Base-by-base conservation (phyloP, 1,140 invertebrate species). In the Epicauta chinensis region DNA sequence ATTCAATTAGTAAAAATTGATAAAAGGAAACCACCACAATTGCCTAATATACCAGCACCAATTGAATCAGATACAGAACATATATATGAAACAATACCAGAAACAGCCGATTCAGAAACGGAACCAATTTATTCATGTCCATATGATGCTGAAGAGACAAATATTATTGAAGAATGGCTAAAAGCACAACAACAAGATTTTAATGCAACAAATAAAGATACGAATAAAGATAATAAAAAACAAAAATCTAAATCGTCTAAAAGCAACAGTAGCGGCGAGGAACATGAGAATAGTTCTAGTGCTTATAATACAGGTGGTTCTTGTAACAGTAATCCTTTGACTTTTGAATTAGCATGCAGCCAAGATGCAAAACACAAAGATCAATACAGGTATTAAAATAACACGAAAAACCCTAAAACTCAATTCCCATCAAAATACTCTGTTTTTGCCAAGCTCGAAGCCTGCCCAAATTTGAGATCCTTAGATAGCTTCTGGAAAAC, bases 221-320 rank as follows among this genome's bases (percentile, higher is more conserved):
- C n/a, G 16, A 56, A 35, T 12, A 57, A 64, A 51, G 58, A 49
- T 32, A 60, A 62, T 35, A 60, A 59, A 35, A 50, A 64, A 45
- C 48, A 43, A 16, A 37, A 58, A 51, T 63, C 47, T 40, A 52
- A 74, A 68, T 23, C 67, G 0, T 74, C 72, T 1, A 74, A 76
- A 48, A 77, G 74, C 51, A 76, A 73, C 51, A 77, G 75, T 41
- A 76, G 74, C 3, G 71, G 70, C 10, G 78, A 80, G 51, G 81
- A 82, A 37, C 76, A 81, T 41, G 80, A 75, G 34, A 74, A 84
- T 52, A 82, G 80, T 14, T 84, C 84, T 16, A 85, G 81, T 69
- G 85, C 86, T 41, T 88, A 88, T 62, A 89, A 88, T 58, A 87
- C 85, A 1, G 86, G 84, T 1, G 86, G 85, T 53, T 83, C 81